Evolutionary conservation across 2,113 vertebrate genomes (phyloP), one percentile per base, ranked within the genome.

Genomic region (Tachuris rubrigastra): DNA sequence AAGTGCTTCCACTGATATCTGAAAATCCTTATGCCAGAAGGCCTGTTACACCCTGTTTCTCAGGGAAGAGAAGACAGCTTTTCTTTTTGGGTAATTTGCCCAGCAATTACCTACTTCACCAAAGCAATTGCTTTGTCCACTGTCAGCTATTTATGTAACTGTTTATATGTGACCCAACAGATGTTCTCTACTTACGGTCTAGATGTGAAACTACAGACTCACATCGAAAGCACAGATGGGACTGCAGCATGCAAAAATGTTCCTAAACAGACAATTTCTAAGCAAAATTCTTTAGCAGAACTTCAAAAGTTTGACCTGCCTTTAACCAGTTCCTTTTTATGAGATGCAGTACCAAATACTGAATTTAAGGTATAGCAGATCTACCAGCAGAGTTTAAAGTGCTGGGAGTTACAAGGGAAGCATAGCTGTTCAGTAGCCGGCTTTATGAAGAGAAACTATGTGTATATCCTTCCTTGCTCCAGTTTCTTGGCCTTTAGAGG

Each of bases 31-130:
- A 42, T 28, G n/a, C 62, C 50, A 83, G 68, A 74, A 83, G 28
- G 44, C 15, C 39, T 85, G 33, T 50, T 73, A 66, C 0, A 0
- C 33, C 42, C 27, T 30, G 27, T 53, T 87, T 74, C 75, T 50
- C 39, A 59, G 22, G 46, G 65, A 73, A 76, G 53, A 82, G 39
- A 39, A 78, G 56, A 66, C 90, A 92, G 59, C 37, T 85, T 92
- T 88, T 71, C 59, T 87, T 90, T 90, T 66, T 55, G 87, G 59
- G 16, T 94, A 66, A 66, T 41, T 55, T 75, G 50, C 62, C 78
- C 58, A 62, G 66, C 59, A 62, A 66, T 72, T 92, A 73, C 58
- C 50, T 91, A 50, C 60, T 92, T 75, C 66, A 74, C 52, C 31
- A 41, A 80, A 78, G 60, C 47, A n/a, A 65, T 37, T 68, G 52